A percentile compares a stretch with the other conserved stretches of the same genome.
These are phyloP conservation scores for Buteo buteo DNA, from an alignment of 2,113 vertebrate genomes.

Conservation along the genomic window DNA sequence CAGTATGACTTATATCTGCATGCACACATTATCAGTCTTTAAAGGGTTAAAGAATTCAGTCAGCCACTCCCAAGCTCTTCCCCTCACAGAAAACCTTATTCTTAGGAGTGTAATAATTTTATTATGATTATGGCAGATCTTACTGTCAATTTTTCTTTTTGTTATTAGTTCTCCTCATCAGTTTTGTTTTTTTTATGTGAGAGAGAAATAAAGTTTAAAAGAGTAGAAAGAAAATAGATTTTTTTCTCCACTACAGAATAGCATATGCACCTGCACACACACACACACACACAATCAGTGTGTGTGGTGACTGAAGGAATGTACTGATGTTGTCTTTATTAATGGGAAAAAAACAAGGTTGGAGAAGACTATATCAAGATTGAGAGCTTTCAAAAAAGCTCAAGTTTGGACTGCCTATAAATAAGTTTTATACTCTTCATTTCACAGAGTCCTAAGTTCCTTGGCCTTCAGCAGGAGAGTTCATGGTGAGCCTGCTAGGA, in stretches of 20 bases:
- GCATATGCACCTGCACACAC: fast-evolving
- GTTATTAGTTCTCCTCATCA: background rate
- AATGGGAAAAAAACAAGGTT: background rate
- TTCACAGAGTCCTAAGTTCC: background rate
- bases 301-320: background rate
- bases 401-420: background rate
- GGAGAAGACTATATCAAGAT: background rate
- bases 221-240: background rate
- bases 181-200: background rate
- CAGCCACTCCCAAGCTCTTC: background rate
- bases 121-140: background rate
- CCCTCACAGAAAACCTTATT: background rate
- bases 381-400: background rate
- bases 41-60: background rate
- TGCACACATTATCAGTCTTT: background rate
- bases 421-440: background rate
- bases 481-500: background rate
- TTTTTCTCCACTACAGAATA: background rate
- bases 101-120: background rate
- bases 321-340: background rate
- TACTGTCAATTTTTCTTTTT: background rate
- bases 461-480: background rate
- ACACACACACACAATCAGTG: background rate
- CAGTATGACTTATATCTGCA: background rate
- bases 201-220: background rate